These are phyloP conservation scores for Molossus alvarezi DNA, from an alignment of 2,797 vertebrate genomes.

Conservation along the genomic window DNA sequence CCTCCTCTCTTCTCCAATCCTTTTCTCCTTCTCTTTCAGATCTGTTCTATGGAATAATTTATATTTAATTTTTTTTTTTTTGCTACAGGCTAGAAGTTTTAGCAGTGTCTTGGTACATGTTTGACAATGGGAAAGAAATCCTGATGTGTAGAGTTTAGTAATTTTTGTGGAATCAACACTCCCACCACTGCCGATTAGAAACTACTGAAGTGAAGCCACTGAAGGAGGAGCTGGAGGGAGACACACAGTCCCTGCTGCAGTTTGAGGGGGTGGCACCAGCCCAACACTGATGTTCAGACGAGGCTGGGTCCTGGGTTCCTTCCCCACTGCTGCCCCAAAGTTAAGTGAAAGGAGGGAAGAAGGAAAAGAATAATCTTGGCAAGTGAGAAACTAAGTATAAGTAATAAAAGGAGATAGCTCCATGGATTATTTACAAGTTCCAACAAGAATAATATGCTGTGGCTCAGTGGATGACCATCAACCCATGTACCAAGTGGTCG, in stretches of 20 bases:
- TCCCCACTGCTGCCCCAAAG: neutral
- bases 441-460: neutral
- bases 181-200: neutral
- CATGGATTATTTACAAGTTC: neutral
- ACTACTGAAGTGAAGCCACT: neutral
- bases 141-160: neutral
- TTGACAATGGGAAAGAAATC: neutral
- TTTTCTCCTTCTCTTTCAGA: neutral
- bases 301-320: neutral
- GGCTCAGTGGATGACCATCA: too few species aligned
- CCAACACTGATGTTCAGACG: accelerated
- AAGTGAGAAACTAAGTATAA: neutral
- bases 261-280: neutral
- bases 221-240: neutral
- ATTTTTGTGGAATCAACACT: neutral
- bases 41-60: neutral
- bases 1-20: neutral
- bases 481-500: too few species aligned
- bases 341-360: neutral
- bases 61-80: neutral
- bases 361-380: neutral
- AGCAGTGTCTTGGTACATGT: neutral
- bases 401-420: neutral
- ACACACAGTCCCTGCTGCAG: neutral
- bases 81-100: neutral